A percentile compares a stretch with the other conserved stretches of the same genome.
Conservation (phyloP, 2,797 vertebrate genomes). For the Cichlasoma orientale region DNA sequence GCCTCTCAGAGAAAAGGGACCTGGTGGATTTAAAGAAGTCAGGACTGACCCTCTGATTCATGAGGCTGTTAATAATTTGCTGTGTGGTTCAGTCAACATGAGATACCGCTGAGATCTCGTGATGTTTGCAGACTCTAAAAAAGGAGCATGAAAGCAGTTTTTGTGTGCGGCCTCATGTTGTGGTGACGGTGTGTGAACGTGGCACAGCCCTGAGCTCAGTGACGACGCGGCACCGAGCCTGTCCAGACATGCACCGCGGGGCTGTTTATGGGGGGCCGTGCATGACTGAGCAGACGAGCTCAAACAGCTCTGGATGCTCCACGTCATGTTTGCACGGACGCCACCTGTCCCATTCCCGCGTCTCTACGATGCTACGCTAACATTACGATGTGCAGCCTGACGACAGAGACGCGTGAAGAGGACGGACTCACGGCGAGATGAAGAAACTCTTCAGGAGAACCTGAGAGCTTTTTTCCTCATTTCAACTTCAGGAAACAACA, state of each 20-base stretch:
- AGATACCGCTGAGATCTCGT: no score
- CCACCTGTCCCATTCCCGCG: slow-evolving; percentile 67
- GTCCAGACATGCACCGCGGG: slow-evolving; percentile 15
- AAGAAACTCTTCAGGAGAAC: slow-evolving; percentile 18
- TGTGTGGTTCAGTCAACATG: no score
- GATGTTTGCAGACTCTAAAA: no score
- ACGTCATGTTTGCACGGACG: slow-evolving; percentile 55
- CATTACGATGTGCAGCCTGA: slow-evolving; percentile 31
- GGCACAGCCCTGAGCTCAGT: no score
- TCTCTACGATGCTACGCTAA: slow-evolving; percentile 50
- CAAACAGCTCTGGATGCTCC: slow-evolving; percentile 3
- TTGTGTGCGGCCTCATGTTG: no score
- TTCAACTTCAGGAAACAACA: neutral
- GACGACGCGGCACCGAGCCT: neutral
- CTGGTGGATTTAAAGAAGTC: no score
- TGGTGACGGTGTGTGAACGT: no score
- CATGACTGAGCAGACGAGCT: slow-evolving; percentile 35
- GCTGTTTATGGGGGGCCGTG: slow-evolving; percentile 36
- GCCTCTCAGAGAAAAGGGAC: no score
- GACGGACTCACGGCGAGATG: slow-evolving; percentile 17
- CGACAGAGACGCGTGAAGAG: slow-evolving; percentile 43
- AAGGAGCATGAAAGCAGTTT: no score
- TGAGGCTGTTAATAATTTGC: no score
- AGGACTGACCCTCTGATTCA: no score
- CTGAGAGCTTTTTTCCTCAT: no score